A percentile compares a stretch with the other conserved stretches of the same genome.
Conservation (phyloP, 2,888 invertebrate species). For the Nebria salina region DNA sequence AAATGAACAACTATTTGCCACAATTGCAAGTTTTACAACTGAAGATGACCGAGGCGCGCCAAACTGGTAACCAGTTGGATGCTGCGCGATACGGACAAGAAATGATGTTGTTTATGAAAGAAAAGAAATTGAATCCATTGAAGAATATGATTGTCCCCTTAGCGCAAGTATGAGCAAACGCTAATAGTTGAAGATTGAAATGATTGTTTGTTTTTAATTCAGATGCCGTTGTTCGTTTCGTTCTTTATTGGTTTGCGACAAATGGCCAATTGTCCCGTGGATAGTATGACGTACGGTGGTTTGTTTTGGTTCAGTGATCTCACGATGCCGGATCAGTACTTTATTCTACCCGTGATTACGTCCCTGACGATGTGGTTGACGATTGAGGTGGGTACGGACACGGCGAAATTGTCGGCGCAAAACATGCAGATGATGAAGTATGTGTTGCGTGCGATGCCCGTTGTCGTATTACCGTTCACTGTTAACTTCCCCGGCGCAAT, state of each 20-base stretch:
- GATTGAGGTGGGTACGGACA: conserved; percentile 86
- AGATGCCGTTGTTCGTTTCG: conserved; percentile 89
- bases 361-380: conserved; percentile 83
- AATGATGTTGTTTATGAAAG: conserved; percentile 83
- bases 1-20: conserved; percentile 88
- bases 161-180: conserved; percentile 70
- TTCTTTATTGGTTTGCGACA: conserved; percentile 87
- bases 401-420: conserved; percentile 71
- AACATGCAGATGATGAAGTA: conserved; percentile 79
- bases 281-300: conserved; percentile 89
- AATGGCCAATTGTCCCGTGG: conserved; percentile 92
- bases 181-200: neutral
- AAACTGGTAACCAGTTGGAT: conserved; percentile 82
- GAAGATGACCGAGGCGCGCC: conserved; percentile 88
- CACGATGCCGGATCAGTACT: conserved; percentile 90
- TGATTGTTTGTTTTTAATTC: conserved; percentile 49
- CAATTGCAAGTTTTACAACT: conserved; percentile 82
- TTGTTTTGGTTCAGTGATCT: conserved; percentile 93
- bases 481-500: conserved; percentile 90
- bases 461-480: conserved; percentile 84
- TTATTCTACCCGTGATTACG: conserved; percentile 85
- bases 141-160: conserved; percentile 82
- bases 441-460: conserved; percentile 77
- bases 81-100: conserved; percentile 80
- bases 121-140: conserved; percentile 81